A percentile compares a stretch with the other conserved stretches of the same genome.
Evolutionary conservation across 2,113 vertebrate species (phyloP).

Genomic region (Perca schrenkii): DNA sequence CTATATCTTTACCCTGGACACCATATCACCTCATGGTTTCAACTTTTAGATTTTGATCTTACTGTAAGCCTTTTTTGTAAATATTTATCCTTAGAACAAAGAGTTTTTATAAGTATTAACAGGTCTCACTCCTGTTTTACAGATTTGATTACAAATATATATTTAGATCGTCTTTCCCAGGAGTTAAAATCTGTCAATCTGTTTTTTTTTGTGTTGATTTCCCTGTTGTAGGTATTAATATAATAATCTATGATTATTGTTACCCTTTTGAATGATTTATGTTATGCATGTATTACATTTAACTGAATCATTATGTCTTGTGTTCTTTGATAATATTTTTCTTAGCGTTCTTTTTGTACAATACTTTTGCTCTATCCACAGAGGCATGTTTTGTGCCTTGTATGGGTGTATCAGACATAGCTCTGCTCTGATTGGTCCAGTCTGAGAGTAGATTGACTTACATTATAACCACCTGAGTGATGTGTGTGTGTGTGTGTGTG

Average conservation of each 20-base stretch:
- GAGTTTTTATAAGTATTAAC: not conserved
- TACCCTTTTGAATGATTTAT: not conserved
- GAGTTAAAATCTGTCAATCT: not conserved
- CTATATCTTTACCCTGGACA: not conserved
- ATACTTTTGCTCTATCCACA: not conserved
- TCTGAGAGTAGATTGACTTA: not conserved
- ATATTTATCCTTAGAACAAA: not conserved
- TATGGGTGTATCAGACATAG: not conserved
- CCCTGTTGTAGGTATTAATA: too few species aligned
- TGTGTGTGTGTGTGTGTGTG: not conserved
- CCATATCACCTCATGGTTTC: not conserved
- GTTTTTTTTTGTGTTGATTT: too few species aligned
- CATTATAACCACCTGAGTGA: not conserved
- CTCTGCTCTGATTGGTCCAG: slow-evolving; percentile 24
- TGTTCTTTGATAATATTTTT: too few species aligned
- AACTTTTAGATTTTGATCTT: not conserved
- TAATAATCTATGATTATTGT: not conserved
- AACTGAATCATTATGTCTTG: not conserved
- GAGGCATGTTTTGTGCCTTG: not conserved
- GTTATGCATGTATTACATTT: not conserved
- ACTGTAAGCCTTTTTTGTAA: not conserved
- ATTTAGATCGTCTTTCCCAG: not conserved
- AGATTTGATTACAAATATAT: not conserved
- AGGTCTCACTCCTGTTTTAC: not conserved
- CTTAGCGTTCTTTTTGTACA: not conserved